These are phyloP conservation scores for Rhinichthys klamathensis DNA, from an alignment of 2,113 vertebrate species.

Conservation along the genomic window DNA sequence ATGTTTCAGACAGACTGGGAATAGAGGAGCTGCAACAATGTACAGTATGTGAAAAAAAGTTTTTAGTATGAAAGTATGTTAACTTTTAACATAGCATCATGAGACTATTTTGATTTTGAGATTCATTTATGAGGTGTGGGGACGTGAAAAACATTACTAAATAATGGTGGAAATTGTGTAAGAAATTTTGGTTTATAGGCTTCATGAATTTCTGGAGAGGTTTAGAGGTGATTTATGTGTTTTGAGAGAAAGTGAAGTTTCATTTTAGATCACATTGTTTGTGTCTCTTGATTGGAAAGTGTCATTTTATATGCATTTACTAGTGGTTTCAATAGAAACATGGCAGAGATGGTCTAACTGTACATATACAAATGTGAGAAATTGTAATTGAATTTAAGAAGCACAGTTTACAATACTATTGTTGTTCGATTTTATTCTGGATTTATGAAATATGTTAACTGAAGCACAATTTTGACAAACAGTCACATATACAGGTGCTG, in stretches of 20 bases:
- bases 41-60: too few species aligned
- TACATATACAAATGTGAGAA: background rate
- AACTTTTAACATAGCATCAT: too few species aligned
- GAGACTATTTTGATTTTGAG: background rate
- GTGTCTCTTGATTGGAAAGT: background rate
- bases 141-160: background rate
- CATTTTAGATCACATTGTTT: background rate
- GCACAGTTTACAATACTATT: too few species aligned
- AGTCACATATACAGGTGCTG: too few species aligned
- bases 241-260: background rate
- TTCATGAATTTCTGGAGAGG: background rate
- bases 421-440: too few species aligned
- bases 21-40: too few species aligned
- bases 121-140: background rate
- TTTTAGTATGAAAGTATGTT: too few species aligned
- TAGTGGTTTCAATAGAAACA: background rate
- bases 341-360: background rate
- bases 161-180: background rate
- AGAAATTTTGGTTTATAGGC: background rate
- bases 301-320: background rate
- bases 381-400: background rate
- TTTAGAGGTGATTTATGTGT: background rate
- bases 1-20: too few species aligned
- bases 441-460: too few species aligned
- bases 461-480: too few species aligned